Base-by-base conservation (phyloP, 2,797 vertebrate genomes). In the Xenops minutus region DNA sequence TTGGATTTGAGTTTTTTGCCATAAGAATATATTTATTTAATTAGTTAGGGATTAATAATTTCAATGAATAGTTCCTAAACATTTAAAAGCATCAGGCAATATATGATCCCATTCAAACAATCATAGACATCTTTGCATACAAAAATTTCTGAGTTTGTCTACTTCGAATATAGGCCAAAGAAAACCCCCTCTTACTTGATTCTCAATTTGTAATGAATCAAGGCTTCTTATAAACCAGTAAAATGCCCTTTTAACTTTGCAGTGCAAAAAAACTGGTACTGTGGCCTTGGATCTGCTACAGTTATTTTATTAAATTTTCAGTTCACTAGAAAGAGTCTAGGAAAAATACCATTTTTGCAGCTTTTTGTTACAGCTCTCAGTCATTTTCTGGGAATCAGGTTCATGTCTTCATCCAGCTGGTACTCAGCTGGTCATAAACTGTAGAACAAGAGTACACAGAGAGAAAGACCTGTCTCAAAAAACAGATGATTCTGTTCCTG, bases 261-360 rank as follows among this genome's bases (percentile, higher is more conserved):
- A 32, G 7, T 58, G 26, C 3, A 66, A 79, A 89, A 61, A n/a
- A 27, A 4, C 8, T n/a, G 43, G 2, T 66, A 21, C 22, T 58
- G 13, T 62, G 20, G 24, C 30, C 8, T 89, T 94, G 68, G 36
- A 51, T 66, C 36, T 83, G 2, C 11, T 80, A 41, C 58, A 89
- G 23, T 67, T 83, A 69, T 67, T 79, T 89, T 85, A 88, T 85
- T 93, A 59, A 41, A 36, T 88, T 85, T 94, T 89, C 55, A 44
- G n/a, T 73, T 58, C 14, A 32, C n/a, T 69, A 10, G 6, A 88
- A 73, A 85, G 2, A 8, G 3, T 15, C 7, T 4, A 55, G 19
- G 14, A 82, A 76, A 59, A 62, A 4, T 8, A 86, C 1, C 4
- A 27, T 6, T 78, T 77, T 34, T 76, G 23, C 22, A 79, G 9